Conservation (phyloP, 2,797 vertebrate species). For the Gallinago stenura region DNA sequence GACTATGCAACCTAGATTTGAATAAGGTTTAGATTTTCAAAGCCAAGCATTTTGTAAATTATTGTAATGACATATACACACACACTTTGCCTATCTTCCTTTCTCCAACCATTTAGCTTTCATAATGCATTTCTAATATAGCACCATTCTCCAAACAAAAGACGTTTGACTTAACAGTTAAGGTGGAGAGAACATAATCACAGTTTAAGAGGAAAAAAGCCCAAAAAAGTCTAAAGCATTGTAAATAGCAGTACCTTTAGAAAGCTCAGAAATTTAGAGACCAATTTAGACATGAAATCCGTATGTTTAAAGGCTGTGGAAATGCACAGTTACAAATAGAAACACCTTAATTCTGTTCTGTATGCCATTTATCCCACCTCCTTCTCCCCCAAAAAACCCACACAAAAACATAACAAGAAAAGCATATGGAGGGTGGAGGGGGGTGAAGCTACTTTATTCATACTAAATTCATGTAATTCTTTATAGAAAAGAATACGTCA, state of each 20-base stretch:
- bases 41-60: constrained; percentile 1
- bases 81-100: not conserved
- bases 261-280: not conserved
- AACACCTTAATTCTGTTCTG: not conserved
- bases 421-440: not conserved
- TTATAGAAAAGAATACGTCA: not conserved
- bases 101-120: not conserved
- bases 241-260: not conserved
- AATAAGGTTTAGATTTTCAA: constrained; percentile 43
- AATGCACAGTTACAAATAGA: not conserved
- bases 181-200: not conserved
- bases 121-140: not conserved
- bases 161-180: not conserved
- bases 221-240: not conserved
- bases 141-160: not conserved
- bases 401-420: not conserved
- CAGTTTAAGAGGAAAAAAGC: not conserved
- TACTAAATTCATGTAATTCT: not conserved
- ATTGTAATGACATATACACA: not conserved
- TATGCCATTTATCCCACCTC: not conserved
- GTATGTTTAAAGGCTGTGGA: not conserved
- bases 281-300: not conserved
- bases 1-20: not conserved
- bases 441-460: not conserved
- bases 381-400: not conserved